Evolutionary conservation across 2,888 invertebrate species (phyloP).

Genomic region (Rhaphigaster nebulosa): DNA sequence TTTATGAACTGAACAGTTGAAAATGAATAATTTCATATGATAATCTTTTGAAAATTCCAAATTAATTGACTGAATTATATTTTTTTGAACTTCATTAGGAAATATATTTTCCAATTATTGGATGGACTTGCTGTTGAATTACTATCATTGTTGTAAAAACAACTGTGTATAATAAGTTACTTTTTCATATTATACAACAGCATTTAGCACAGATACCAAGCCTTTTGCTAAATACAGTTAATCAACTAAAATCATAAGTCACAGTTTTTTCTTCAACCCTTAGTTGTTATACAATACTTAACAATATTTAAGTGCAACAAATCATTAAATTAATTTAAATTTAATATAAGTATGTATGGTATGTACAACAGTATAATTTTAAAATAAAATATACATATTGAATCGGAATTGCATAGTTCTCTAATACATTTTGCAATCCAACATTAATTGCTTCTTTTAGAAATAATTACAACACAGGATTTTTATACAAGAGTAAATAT

Average conservation of each 20-base stretch:
- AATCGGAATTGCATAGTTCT: neutral
- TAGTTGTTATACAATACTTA: conserved; percentile 34
- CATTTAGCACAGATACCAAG: conserved; percentile 13
- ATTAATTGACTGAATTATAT: neutral
- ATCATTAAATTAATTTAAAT: conserved; percentile 38
- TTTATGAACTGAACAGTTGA: neutral
- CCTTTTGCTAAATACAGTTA: neutral
- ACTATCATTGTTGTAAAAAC: neutral
- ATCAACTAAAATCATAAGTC: neutral
- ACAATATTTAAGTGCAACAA: conserved; percentile 35
- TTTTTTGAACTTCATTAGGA: neutral
- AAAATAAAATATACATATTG: neutral
- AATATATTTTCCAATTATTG: neutral
- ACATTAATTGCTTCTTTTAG: neutral
- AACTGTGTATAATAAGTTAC: neutral
- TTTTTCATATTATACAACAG: neutral
- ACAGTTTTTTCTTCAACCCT: conserved; percentile 39
- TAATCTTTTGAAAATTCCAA: neutral
- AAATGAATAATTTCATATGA: neutral
- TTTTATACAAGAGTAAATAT: neutral
- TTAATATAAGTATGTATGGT: neutral
- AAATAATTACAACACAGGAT: neutral
- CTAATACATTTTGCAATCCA: neutral
- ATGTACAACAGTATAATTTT: conserved; percentile 23
- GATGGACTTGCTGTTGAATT: neutral